phyloP scores from a whole-genome alignment of 2,113 vertebrate species.

The Poeciliopsis turrubarensis region DNA sequence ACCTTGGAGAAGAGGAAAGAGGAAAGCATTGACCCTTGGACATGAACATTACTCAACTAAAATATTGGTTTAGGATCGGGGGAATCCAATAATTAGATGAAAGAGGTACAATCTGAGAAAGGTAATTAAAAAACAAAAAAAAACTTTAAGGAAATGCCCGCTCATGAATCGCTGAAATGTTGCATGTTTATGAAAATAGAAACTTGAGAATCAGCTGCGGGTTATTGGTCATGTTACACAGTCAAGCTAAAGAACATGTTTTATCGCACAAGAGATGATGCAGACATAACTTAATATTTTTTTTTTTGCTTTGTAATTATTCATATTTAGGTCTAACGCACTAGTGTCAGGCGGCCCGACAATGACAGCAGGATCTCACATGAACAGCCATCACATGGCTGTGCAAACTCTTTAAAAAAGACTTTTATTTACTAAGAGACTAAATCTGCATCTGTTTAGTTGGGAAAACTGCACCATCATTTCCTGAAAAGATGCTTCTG shows the following conservation, averaged over 20 bases:
- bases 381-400: neutral
- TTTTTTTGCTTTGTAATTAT: too few species aligned
- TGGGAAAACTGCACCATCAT: neutral
- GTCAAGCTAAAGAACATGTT: neutral
- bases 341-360: too few species aligned
- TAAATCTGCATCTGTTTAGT: neutral
- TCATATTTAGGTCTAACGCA: too few species aligned
- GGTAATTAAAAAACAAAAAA: too few species aligned
- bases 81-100: neutral
- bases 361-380: neutral
- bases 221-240: too few species aligned
- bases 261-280: neutral
- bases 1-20: constrained; percentile 74
- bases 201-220: too few species aligned
- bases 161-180: too few species aligned
- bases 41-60: neutral
- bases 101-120: neutral
- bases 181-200: too few species aligned
- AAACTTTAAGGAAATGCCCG: too few species aligned
- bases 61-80: neutral
- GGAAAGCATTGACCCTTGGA: neutral
- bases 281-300: neutral
- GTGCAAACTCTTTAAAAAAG: too few species aligned
- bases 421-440: too few species aligned
- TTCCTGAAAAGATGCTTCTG: neutral